Evolutionary conservation across 2,797 vertebrate species (phyloP).

Genomic region (Molossus molossus): DNA sequence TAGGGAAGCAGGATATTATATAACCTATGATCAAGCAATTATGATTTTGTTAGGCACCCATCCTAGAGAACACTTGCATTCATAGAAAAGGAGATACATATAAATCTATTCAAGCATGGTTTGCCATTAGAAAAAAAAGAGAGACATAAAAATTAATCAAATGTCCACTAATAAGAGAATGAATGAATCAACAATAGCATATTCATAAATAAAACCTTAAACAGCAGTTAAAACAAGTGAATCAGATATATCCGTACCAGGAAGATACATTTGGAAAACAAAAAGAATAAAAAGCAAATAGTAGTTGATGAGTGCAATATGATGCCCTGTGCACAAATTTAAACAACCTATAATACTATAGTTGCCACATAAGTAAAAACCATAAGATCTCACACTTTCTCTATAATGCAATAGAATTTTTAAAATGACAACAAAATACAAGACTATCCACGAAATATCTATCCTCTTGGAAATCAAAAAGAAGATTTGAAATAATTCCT

Average conservation of each 20-base stretch:
- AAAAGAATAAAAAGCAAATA: slow-evolving; percentile 1
- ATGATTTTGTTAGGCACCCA: background rate
- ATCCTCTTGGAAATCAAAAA: slow-evolving; percentile 33
- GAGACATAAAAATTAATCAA: background rate
- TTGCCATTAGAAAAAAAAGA: background rate
- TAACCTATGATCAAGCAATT: slow-evolving; percentile 42
- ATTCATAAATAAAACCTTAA: slow-evolving; percentile 48
- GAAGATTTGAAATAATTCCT: slow-evolving; percentile 36
- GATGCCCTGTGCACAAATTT: background rate
- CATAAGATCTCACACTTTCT: background rate
- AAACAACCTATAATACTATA: background rate
- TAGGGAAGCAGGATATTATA: slow-evolving; percentile 10
- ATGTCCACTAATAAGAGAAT: background rate
- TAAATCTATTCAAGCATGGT: slow-evolving; percentile 15
- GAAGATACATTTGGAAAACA: slow-evolving; percentile 28
- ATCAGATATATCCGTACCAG: background rate
- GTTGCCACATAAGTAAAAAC: slow-evolving; percentile 33
- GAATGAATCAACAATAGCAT: slow-evolving; percentile 5
- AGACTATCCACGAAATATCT: background rate
- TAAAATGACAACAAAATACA: slow-evolving; percentile 35
- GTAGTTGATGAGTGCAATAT: background rate
- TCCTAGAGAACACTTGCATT: slow-evolving; percentile 34
- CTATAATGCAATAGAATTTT: background rate
- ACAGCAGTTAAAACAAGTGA: slow-evolving; percentile 23
- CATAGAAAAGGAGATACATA: background rate